Percentiles rank a stretch among this genome's conserved stretches.
These are phyloP conservation scores for Agriopis marginaria DNA, from an alignment of 2,888 invertebrate species.

Conservation along the genomic window DNA sequence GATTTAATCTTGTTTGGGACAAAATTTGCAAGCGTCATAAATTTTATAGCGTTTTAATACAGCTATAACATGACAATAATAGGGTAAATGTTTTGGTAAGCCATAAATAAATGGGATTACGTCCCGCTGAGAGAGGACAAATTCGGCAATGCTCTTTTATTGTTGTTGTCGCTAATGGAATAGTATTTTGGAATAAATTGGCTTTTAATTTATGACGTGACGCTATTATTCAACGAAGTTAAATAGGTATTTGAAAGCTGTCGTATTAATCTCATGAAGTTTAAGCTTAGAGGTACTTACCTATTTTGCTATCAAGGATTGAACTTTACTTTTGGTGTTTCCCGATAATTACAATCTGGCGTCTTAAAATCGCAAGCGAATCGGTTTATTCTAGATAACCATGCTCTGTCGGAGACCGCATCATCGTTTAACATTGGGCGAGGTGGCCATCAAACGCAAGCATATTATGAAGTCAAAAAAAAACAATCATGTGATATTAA, in stretches of 20 bases:
- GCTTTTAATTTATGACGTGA: conserved; percentile 41
- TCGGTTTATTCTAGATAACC: no score
- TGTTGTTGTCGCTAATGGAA: conserved; percentile 51
- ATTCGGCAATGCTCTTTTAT: conserved; percentile 64
- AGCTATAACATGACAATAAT: conserved; percentile 84
- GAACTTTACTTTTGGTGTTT: no score
- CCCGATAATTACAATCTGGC: no score
- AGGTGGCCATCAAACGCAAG: no score
- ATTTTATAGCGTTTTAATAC: conserved; percentile 85
- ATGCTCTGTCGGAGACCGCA: no score
- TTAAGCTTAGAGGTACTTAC: background rate
- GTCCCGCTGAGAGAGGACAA: conserved; percentile 72
- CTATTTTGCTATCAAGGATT: background rate
- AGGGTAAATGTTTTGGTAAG: conserved; percentile 86
- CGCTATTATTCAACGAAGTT: conserved; percentile 15
- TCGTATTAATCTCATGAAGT: no score
- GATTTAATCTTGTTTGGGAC: conserved; percentile 40
- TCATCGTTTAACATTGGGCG: no score
- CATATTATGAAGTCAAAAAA: no score
- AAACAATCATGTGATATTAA: no score
- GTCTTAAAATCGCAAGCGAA: no score
- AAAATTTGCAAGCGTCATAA: conserved; percentile 78
- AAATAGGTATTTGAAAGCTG: conserved; percentile 4
- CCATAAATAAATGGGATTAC: conserved; percentile 81
- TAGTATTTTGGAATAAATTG: conserved; percentile 46